Conservation (phyloP, 2,113 vertebrate genomes). For the Protomyctophum bolini region DNA sequence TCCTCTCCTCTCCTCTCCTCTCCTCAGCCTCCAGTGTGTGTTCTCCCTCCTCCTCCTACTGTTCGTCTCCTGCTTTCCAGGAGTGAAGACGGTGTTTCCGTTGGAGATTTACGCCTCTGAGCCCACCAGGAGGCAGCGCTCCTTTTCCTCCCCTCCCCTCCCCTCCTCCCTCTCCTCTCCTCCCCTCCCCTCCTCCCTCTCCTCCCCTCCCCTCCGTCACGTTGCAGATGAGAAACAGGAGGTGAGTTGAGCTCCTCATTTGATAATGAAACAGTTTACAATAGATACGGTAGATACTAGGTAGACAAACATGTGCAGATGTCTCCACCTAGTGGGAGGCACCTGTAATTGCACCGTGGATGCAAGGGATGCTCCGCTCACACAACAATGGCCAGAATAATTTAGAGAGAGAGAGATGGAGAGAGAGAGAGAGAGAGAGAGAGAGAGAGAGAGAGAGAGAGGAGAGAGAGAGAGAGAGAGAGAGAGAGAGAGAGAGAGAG, state of each 20-base stretch:
- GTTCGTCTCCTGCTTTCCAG: conserved; percentile 64
- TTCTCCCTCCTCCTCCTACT: conserved; percentile 77
- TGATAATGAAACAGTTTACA: too few species aligned
- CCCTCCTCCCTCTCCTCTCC: conserved; percentile 66
- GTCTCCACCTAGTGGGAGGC: not conserved
- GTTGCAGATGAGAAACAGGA: not conserved
- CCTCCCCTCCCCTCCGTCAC: not conserved
- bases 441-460: conserved; percentile 6
- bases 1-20: conserved; percentile 64
- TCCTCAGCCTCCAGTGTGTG: conserved; percentile 81
- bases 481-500: too few species aligned
- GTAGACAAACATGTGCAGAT: not conserved
- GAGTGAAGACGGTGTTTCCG: conserved; percentile 76
- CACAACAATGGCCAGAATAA: not conserved
- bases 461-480: too few species aligned
- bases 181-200: not conserved
- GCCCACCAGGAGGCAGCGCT: conserved; percentile 82
- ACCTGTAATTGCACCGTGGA: not conserved
- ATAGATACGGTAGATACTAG: not conserved
- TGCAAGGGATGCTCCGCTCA: not conserved
- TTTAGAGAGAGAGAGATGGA: not conserved
- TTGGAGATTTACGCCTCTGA: conserved; percentile 89
- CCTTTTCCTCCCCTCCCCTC: conserved; percentile 84
- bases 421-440: not conserved
- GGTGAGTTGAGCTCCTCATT: conserved; percentile 53